Evolutionary conservation across 1,140 invertebrate species (phyloP), one percentile per base, ranked within the genome.

Genomic region (Apis florea): DNA sequence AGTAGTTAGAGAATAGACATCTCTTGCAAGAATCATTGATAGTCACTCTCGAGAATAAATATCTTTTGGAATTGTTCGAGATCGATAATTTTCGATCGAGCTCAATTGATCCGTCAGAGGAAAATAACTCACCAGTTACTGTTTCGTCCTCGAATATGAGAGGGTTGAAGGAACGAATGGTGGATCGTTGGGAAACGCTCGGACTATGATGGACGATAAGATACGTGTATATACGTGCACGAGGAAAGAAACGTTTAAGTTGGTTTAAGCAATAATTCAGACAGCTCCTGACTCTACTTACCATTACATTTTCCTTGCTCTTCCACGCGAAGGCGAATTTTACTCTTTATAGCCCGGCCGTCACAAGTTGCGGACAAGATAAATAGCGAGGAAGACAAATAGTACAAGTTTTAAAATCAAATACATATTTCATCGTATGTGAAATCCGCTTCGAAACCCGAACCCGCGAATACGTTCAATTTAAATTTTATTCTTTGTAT

Each of bases 321-420:
- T 56, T 64, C 61, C 49, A 71, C 47, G 24, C 54, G 47, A 26
- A 53, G 71, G 56, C 49, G 78, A 64, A 80, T 73, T 73, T 74
- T 66, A 74, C 70, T 54, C 78, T 80, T 66, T 74, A 74, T 74
- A 74, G 31, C 26, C 53, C 40, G 47, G 76, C 76, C 58, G 70
- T 73, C 69, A 73, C 53, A 56, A 56, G 51, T 74, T 80, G 72
- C 61, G 74, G 78, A 74, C 78, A 80, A 80, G 78, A 80, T 80
- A 80, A 74, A 80, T 80, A 80, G 78, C 51, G 78, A 74, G 26
- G 70, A 80, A 80, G 78, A 80, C 70, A 66, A 80, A 80, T 80
- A 73, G 78, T 74, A 58, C n/a, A 74, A 80, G 59, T 80, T 80
- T 74, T 66, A 74, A 80, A 73, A 53, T 80, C 71, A 61, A 80